Base-by-base conservation (phyloP, 2,113 vertebrate species). In the Alethe diademata region DNA sequence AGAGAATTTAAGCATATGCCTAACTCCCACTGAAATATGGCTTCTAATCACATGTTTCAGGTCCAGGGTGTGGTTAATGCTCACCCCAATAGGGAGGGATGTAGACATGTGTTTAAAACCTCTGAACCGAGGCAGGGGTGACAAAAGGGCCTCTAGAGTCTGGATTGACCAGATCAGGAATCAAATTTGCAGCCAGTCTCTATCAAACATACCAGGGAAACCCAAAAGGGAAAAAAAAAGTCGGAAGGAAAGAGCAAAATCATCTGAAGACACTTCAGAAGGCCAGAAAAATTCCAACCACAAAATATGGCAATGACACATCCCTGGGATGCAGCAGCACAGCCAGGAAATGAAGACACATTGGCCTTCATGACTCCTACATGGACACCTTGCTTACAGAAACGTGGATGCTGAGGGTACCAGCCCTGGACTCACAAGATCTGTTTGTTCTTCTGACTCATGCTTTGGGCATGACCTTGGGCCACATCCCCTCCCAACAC, bases 11-110 rank as follows among this genome's bases (percentile, higher is more conserved):
- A 81, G 79, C 82, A 86, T 53, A 86, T 75, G 61, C 45, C 61
- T 90, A 74, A 88, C 43, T 94, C 75, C 56, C 71, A 83, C 64
- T 81, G 67, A 95, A 96, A 90, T 83, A 83, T 22, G 71, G 29
- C 50, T 95, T 86, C 75, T 90, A 83, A 92, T 94, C 75, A 38
- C 42, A 58, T 24, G 26, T 76, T 93, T 88, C 82, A 90, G 60
- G 82, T 88, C 92, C 92, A 90, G 16, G 0, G 1, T 40, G 67
- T 78, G 36, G 47, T 67, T 84, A 84, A 76, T 75, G 31, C 76
- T 95, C 53, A 48, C 43, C 24, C 58, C 12, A 50, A 14, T 11
- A 62, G 40, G 51, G 28, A 84, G 11, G 69, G 48, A 91, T 71
- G 75, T 75, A 74, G 28, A 60, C 12, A 61, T 14, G 26, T 24